Conservation (phyloP, 2,888 invertebrate genomes). For the Aporophyla nigra region DNA sequence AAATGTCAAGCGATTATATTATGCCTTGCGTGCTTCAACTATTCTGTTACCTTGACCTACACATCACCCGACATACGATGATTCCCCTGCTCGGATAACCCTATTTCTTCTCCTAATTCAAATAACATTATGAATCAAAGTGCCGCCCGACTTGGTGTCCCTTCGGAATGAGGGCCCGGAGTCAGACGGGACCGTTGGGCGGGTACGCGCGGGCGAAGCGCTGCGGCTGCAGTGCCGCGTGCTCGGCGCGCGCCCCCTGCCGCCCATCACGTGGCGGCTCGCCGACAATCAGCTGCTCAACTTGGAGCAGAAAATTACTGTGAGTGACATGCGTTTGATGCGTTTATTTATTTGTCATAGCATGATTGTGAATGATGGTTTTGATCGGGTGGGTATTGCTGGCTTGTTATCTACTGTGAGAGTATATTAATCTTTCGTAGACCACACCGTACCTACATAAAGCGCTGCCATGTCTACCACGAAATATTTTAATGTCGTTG, state of each 20-base stretch:
- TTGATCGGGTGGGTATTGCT: neutral
- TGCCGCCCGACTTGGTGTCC: constrained; percentile 84
- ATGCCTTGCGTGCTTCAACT: neutral
- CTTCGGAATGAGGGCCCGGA: constrained; percentile 73
- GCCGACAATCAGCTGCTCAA: constrained; percentile 77
- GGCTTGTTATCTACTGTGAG: neutral
- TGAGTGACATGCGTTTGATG: constrained; percentile 62
- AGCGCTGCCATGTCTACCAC: no score
- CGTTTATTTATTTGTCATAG: constrained; percentile 11
- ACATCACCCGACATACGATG: neutral
- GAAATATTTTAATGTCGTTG: neutral
- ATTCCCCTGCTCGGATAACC: neutral
- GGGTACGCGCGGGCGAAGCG: constrained; percentile 77
- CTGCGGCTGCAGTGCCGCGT: constrained; percentile 84
- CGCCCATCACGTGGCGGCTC: constrained; percentile 80
- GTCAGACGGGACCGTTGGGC: constrained; percentile 66
- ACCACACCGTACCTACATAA: no score
- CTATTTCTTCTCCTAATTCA: constrained; percentile 18
- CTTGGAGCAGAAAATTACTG: constrained; percentile 82
- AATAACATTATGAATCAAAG: constrained; percentile 65
- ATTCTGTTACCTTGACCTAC: constrained; percentile 22
- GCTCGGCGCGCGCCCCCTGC: constrained; percentile 84
- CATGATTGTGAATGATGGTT: constrained; percentile 9
- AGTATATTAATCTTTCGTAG: neutral
- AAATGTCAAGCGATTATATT: neutral